Evolutionary conservation across 2,888 invertebrate species (phyloP).

Genomic region (Dyspetes luteomarginatus): DNA sequence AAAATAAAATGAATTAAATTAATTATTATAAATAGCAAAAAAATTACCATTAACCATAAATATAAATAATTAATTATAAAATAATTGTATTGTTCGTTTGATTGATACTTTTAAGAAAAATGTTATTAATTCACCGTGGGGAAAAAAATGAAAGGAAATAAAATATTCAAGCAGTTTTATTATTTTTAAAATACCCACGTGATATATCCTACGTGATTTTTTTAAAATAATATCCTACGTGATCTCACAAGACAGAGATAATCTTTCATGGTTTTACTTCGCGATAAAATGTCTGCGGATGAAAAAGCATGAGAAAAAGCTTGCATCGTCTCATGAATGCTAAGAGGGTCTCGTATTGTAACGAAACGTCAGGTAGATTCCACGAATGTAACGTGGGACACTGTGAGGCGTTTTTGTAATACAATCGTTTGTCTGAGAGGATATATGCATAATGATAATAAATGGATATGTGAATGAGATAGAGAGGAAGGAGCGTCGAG

Average conservation of each 20-base stretch:
- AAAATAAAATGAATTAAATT: not conserved
- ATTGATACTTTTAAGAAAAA: not conserved
- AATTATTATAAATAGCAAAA: not conserved
- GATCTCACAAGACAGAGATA: slow-evolving; percentile 28
- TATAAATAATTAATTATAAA: not conserved
- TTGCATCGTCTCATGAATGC: slow-evolving; percentile 58
- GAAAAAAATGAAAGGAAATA: not conserved
- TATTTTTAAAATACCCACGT: slow-evolving; percentile 50
- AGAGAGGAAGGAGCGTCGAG: slow-evolving; percentile 72
- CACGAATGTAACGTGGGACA: slow-evolving; percentile 58
- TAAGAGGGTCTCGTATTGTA: slow-evolving; percentile 48
- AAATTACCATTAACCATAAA: not conserved
- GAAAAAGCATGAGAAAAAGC: slow-evolving; percentile 13
- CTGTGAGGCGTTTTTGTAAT: slow-evolving; percentile 47
- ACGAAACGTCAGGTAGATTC: slow-evolving; percentile 60
- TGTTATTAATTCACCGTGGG: not conserved
- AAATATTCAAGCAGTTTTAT: slow-evolving; percentile 2
- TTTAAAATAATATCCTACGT: slow-evolving; percentile 31
- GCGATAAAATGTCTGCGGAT: slow-evolving; percentile 26
- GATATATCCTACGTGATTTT: slow-evolving; percentile 24
- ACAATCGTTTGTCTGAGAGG: slow-evolving; percentile 60
- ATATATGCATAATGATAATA: slow-evolving; percentile 63
- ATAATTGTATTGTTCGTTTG: not conserved
- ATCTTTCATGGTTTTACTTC: slow-evolving; percentile 34
- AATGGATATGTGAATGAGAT: slow-evolving; percentile 52